Percentiles rank a stretch among this genome's conserved stretches.
Evolutionary conservation across 2,888 invertebrate species (phyloP).

Genomic region (Trichacis sp.): DNA sequence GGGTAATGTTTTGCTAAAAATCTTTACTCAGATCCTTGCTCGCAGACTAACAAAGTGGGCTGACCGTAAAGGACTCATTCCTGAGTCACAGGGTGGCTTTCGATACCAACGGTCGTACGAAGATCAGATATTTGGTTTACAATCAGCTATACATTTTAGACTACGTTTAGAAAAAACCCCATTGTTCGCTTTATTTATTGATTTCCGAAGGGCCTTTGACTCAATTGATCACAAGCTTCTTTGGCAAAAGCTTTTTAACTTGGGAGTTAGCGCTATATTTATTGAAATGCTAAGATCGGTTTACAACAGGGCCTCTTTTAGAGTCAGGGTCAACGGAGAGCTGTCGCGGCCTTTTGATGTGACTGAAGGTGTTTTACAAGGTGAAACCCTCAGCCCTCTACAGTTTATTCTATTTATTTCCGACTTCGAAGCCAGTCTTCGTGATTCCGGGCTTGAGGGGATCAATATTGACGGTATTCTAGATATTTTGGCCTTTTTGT

Average conservation of each 20-base stretch:
- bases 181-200: neutral
- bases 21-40: constrained; percentile 15
- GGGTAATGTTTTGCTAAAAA: constrained; percentile 11
- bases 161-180: neutral
- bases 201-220: neutral
- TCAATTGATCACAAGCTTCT: neutral
- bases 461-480: constrained; percentile 19
- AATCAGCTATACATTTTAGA: constrained; percentile 9
- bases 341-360: no score
- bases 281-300: neutral
- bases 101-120: constrained; percentile 1
- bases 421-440: constrained; percentile 16
- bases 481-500: constrained; percentile 26
- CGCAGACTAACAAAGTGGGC: constrained; percentile 4
- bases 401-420: constrained; percentile 25
- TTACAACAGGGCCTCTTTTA: no score
- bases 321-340: no score
- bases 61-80: neutral
- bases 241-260: neutral
- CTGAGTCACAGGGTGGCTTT: constrained; percentile 15
- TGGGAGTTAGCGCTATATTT: constrained; percentile 7
- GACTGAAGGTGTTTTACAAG: no score
- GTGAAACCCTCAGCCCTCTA: constrained; percentile 22
- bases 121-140: constrained; percentile 14
- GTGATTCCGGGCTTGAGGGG: constrained; percentile 8